Evolutionary conservation across 2,888 invertebrate genomes (phyloP), one percentile per base, ranked within the genome.

Genomic region (Stenolophus ochropezus): DNA sequence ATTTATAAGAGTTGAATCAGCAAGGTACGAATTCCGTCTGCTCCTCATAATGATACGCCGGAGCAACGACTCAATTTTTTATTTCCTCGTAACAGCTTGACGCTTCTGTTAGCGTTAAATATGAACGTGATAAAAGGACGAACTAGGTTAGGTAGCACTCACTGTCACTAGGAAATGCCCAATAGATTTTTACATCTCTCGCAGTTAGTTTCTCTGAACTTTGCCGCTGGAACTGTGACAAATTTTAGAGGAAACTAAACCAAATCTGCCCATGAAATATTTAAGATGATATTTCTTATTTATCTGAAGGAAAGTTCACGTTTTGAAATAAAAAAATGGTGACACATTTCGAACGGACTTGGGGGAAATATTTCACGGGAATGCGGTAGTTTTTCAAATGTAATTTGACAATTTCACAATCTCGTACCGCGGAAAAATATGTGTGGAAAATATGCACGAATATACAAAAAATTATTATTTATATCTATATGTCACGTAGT

Each of bases 81-180:
- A 69, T 69, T 33, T 8, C 6, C 4, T 69, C 65, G 42, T 69
- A 65, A 65, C 65, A 65, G 65, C 65, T 65, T 27, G 65, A 16
- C 27, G 65, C 65, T 65, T 65, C 65, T 27, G 27, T 65, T 27
- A 33, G 27, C 65, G 42, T 69, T 69, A 69, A 69, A 69, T 69
- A 69, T 69, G 65, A 33, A 69, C 65, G 65, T 27, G 42, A 69
- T 69, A 69, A 69, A 69, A 69, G 2, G 65, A 25, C 42, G 27
- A 14, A 33, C 33, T 33, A 20, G 42, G 65, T 69, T 69, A 69
- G 65, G n/a, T 42, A 8, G 33, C 8, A 42, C 33, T 42, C 33
- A 42, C 33, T 42, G 33, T 42, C 33, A 42, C 8, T 42, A 42
- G 33, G 33, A 42, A 42, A 42, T 42, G 11, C 11, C 11, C 11